phyloP scores from a whole-genome alignment of 53 echinoderm and acorn worm genomes.

The Zoroaster sp. region DNA sequence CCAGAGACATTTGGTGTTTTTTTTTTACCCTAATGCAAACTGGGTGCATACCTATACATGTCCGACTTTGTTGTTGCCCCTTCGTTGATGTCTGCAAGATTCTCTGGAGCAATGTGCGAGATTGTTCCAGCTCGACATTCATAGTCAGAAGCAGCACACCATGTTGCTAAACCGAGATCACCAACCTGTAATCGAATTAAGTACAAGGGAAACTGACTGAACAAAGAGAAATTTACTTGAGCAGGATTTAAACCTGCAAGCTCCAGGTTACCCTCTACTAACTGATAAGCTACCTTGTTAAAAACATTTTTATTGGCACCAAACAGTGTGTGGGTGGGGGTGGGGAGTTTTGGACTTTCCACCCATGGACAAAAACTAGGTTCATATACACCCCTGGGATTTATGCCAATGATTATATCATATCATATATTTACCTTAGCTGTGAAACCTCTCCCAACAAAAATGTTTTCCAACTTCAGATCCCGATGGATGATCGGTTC shows the following conservation, averaged over 20 bases:
- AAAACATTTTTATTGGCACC: too few species aligned
- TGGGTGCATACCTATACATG: slow-evolving; percentile 44
- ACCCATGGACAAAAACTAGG: background rate
- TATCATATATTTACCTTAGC: slow-evolving; percentile 22
- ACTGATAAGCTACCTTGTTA: background rate
- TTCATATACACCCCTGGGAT: too few species aligned
- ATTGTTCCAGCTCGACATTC: background rate
- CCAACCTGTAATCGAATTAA: slow-evolving; percentile 17
- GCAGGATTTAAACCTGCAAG: too few species aligned
- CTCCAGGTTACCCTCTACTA: background rate
- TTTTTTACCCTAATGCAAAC: background rate
- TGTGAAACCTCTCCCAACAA: background rate
- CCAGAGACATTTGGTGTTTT: too few species aligned
- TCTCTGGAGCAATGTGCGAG: slow-evolving; percentile 31
- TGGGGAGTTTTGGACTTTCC: too few species aligned
- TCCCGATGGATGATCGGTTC: slow-evolving; percentile 27
- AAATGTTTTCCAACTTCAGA: slow-evolving; percentile 54
- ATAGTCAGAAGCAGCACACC: background rate
- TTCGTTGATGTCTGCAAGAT: background rate
- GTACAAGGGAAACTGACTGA: background rate
- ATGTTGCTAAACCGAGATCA: slow-evolving; percentile 36
- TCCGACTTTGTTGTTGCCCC: background rate
- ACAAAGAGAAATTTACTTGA: background rate
- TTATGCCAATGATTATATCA: too few species aligned
- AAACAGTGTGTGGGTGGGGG: too few species aligned